A percentile compares a stretch with the other conserved stretches of the same genome.
These are phyloP conservation scores for Euglossa dilemma DNA, from an alignment of 1,140 invertebrate genomes.

Conservation along the genomic window DNA sequence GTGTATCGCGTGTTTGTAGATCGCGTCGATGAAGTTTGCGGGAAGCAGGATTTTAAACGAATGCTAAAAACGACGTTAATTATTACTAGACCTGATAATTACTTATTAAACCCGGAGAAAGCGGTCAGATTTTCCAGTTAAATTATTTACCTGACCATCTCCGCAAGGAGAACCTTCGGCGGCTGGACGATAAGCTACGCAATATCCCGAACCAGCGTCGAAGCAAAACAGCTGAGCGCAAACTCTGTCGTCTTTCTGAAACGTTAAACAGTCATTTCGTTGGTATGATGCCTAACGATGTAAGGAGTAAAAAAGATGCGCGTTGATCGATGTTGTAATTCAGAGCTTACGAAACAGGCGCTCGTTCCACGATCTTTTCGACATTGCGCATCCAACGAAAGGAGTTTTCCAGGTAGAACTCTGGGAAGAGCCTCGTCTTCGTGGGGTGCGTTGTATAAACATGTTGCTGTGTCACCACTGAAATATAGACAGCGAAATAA, in stretches of 20 bases:
- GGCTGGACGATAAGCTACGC: constrained; percentile 96
- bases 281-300: too few relatives aligned
- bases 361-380: constrained; percentile 95
- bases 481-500: constrained; percentile 57
- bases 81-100: too few relatives aligned
- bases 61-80: too few relatives aligned
- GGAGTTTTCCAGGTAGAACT: constrained; percentile 93
- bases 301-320: too few relatives aligned
- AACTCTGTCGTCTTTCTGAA: constrained; percentile 95
- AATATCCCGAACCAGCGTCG: constrained; percentile 96
- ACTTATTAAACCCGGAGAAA: too few relatives aligned
- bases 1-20: too few relatives aligned
- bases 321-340: not conserved
- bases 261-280: not conserved
- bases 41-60: too few relatives aligned
- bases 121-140: not conserved
- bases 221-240: constrained; percentile 98
- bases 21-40: too few relatives aligned
- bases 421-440: constrained; percentile 94
- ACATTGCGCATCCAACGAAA: constrained; percentile 96
- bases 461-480: constrained; percentile 96
- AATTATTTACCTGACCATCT: constrained; percentile 90
- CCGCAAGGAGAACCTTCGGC: constrained; percentile 97
- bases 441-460: constrained; percentile 96
- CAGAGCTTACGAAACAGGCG: constrained; percentile 90